Conservation (phyloP, 2,113 vertebrate species). For the Amphiprion ocellaris region DNA sequence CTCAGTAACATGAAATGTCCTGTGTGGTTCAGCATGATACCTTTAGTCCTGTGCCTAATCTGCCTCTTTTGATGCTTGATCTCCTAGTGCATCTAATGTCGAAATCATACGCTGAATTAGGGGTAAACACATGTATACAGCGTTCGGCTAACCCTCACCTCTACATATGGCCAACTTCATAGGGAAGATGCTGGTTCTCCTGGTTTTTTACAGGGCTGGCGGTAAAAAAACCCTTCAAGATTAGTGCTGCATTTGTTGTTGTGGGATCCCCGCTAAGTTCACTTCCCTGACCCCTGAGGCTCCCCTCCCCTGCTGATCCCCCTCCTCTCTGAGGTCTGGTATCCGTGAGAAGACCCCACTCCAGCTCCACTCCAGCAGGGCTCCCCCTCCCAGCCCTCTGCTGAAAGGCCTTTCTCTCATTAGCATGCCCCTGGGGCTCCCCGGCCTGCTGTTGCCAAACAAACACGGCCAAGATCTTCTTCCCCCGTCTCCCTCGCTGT, state of each 20-base stretch:
- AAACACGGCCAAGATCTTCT: slow-evolving; percentile 71
- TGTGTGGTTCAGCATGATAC: slow-evolving; percentile 9
- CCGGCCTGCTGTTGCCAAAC: slow-evolving; percentile 72
- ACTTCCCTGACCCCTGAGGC: slow-evolving; percentile 81
- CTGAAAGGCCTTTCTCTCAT: slow-evolving; percentile 78
- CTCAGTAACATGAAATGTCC: slow-evolving; percentile 4
- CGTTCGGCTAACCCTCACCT: neutral
- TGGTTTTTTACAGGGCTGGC: slow-evolving; percentile 54
- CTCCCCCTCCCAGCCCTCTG: slow-evolving; percentile 29
- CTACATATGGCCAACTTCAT: slow-evolving; percentile 11
- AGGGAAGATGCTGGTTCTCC: slow-evolving; percentile 53
- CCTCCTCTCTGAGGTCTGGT: slow-evolving; percentile 70
- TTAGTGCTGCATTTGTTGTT: slow-evolving; percentile 74
- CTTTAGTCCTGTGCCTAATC: neutral
- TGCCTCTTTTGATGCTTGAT: slow-evolving; percentile 1
- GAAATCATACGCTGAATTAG: slow-evolving; percentile 21
- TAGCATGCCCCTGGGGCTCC: slow-evolving; percentile 78
- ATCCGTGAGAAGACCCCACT: slow-evolving; percentile 81
- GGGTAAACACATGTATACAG: neutral
- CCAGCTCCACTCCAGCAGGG: slow-evolving; percentile 43
- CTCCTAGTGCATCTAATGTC: neutral
- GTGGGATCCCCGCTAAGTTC: slow-evolving; percentile 81
- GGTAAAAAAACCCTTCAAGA: slow-evolving; percentile 53
- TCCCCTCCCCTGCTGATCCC: slow-evolving; percentile 62
- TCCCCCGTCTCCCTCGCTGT: slow-evolving; percentile 53